A percentile compares a stretch with the other conserved stretches of the same genome.
Conservation (phyloP, 2,888 invertebrate species). For the Chirona hameri region DNA sequence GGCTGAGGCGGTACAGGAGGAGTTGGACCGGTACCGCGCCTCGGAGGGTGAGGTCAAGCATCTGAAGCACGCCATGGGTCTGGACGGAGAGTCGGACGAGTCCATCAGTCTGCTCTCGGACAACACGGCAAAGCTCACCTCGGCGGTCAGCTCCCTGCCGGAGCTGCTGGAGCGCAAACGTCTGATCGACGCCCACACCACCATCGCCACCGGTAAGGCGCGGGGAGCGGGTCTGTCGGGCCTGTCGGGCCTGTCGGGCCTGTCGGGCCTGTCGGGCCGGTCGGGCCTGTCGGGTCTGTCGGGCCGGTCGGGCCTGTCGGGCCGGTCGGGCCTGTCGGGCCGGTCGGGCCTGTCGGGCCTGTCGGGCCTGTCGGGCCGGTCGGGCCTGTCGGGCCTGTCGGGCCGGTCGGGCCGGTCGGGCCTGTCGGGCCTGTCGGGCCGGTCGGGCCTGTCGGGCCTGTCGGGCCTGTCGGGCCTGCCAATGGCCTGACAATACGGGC, state of each 20-base stretch:
- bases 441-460: too few relatives aligned
- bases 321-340: too few relatives aligned
- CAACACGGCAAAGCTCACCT: constrained; percentile 88
- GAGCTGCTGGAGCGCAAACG: constrained; percentile 95
- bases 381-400: too few relatives aligned
- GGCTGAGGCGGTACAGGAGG: constrained; percentile 98
- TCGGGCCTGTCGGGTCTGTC: too few relatives aligned
- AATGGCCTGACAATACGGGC: not conserved
- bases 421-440: too few relatives aligned
- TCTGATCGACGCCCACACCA: constrained; percentile 97
- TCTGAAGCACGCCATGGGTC: constrained; percentile 65
- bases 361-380: too few relatives aligned
- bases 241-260: too few relatives aligned
- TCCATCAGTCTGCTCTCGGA: constrained; percentile 67
- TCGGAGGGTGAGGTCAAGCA: constrained; percentile 90
- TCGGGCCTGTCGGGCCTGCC: too few relatives aligned
- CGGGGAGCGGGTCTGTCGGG: not conserved
- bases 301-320: too few relatives aligned
- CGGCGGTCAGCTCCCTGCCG: constrained; percentile 92
- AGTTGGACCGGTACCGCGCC: constrained; percentile 86
- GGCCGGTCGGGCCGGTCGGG: too few relatives aligned
- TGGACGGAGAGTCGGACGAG: constrained; percentile 81
- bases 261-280: too few relatives aligned
- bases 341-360: too few relatives aligned
- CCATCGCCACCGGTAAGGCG: constrained; percentile 79